Evolutionary conservation across 2,113 vertebrate genomes (phyloP).

Genomic region (Eulemur macaco): DNA sequence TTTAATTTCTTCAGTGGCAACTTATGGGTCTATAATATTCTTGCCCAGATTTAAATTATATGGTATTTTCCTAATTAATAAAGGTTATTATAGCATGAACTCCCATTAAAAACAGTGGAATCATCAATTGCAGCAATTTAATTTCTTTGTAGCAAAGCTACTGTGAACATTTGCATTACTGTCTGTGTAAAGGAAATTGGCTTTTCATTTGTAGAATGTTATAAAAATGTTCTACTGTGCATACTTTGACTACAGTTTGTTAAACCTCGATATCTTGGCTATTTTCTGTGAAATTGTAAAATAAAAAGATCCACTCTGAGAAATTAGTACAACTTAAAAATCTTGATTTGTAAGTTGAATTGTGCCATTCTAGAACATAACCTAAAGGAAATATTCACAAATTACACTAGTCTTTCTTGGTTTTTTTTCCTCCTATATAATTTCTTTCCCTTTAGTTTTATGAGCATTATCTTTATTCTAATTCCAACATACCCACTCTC

Average conservation of each 20-base stretch:
- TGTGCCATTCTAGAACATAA: constrained; percentile 47
- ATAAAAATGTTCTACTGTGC: constrained; percentile 57
- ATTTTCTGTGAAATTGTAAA: constrained; percentile 31
- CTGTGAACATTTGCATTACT: constrained; percentile 62
- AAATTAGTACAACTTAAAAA: constrained; percentile 49
- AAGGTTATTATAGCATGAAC: constrained; percentile 66
- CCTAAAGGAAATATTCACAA: constrained; percentile 51
- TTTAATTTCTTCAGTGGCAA: constrained; percentile 74
- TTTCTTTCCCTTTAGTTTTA: not conserved
- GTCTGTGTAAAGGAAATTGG: constrained; percentile 64
- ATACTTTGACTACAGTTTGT: constrained; percentile 45
- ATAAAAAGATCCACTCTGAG: constrained; percentile 24
- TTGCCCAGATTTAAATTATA: constrained; percentile 65
- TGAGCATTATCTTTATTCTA: constrained; percentile 19
- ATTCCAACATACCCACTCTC: constrained; percentile 2
- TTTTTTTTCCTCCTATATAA: not conserved
- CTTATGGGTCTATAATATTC: constrained; percentile 59
- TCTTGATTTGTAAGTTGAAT: constrained; percentile 46
- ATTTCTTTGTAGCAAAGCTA: constrained; percentile 71
- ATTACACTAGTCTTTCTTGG: not conserved
- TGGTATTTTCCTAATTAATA: constrained; percentile 74
- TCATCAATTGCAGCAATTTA: constrained; percentile 65
- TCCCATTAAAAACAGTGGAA: constrained; percentile 58
- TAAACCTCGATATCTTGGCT: constrained; percentile 2
- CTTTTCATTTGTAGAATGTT: constrained; percentile 74